phyloP scores from a whole-genome alignment of 1,140 invertebrate species.

The Rhopalosiphum padi region DNA sequence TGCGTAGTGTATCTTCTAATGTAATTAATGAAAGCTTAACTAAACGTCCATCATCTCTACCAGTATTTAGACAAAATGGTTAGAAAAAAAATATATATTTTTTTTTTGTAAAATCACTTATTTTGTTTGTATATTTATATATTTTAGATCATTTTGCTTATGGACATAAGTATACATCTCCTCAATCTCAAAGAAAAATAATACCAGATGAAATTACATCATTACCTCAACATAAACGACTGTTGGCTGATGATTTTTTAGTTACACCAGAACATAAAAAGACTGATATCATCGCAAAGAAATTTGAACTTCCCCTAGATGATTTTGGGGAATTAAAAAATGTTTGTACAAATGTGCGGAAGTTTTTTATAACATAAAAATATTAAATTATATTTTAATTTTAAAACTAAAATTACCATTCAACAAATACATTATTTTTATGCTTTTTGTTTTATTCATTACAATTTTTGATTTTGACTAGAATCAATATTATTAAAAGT shows the following conservation, averaged over 20 bases:
- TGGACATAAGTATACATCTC: conserved; percentile 24
- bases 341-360: conserved; percentile 23
- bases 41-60: conserved; percentile 38
- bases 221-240: neutral
- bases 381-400: conserved; percentile 1
- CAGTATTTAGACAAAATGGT: conserved; percentile 50
- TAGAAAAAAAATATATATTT: too few relatives aligned
- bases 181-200: conserved; percentile 27
- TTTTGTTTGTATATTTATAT: neutral
- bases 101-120: neutral
- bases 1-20: conserved; percentile 38
- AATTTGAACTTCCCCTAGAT: conserved; percentile 26
- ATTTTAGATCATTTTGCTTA: conserved; percentile 45
- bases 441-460: neutral
- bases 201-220: neutral
- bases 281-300: neutral
- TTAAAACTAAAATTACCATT: neutral
- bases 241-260: neutral
- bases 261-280: conserved; percentile 24
- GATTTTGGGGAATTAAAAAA: conserved; percentile 40
- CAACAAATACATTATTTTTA: neutral
- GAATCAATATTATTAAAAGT: neutral
- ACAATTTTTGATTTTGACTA: neutral
- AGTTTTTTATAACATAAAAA: neutral
- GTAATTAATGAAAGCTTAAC: neutral